Evolutionary conservation across 2,888 invertebrate genomes (phyloP).

Genomic region (Nyleta sp.): DNA sequence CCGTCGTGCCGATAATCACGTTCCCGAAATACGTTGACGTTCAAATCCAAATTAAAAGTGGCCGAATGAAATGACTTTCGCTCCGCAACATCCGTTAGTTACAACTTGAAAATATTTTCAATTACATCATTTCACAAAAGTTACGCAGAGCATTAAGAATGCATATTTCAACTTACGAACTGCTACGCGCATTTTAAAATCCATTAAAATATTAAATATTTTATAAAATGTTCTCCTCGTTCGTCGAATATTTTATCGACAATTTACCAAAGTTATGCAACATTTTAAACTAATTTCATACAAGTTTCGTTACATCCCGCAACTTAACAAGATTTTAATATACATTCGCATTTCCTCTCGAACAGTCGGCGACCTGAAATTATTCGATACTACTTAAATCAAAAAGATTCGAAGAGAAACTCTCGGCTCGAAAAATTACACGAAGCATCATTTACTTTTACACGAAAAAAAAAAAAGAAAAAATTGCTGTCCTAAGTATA

Average conservation of each 20-base stretch:
- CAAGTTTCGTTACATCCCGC: slow-evolving; percentile 8
- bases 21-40: not conserved
- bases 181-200: slow-evolving; percentile 1
- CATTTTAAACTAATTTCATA: slow-evolving; percentile 20
- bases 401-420: too few relatives aligned
- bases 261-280: slow-evolving; percentile 10
- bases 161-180: slow-evolving; percentile 1
- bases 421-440: too few relatives aligned
- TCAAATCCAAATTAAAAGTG: not conserved
- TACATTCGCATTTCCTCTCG: slow-evolving; percentile 1
- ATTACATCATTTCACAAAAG: not conserved
- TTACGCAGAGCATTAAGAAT: not conserved
- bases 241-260: slow-evolving; percentile 8
- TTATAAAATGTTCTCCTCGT: not conserved
- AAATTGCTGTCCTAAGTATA: too few relatives aligned
- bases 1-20: not conserved
- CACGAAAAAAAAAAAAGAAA: too few relatives aligned
- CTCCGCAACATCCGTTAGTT: not conserved
- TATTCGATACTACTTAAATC: too few relatives aligned
- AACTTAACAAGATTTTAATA: slow-evolving; percentile 20
- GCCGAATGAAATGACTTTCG: not conserved
- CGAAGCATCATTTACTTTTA: too few relatives aligned
- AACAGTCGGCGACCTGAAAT: not conserved
- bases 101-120: not conserved
- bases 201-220: slow-evolving; percentile 10